A percentile compares a stretch with the other conserved stretches of the same genome.
phyloP scores from a whole-genome alignment of 2,113 vertebrate genomes.

The Stomatorhinus ivindoensis region DNA sequence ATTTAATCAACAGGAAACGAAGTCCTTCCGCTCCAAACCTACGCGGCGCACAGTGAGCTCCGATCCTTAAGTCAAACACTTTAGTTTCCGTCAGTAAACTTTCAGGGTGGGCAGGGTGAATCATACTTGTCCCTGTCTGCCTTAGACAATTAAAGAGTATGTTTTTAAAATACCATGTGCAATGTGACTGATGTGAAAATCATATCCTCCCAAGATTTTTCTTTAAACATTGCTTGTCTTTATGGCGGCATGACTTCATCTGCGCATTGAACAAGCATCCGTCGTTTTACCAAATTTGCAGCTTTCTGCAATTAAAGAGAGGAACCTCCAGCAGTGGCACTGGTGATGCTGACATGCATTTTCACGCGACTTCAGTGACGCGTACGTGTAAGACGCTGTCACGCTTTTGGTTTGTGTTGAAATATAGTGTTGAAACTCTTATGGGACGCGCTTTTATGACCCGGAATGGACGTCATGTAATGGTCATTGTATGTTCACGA shows the following conservation, averaged over 20 bases:
- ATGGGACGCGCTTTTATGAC: background rate
- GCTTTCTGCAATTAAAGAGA: background rate
- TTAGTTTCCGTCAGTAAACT: background rate
- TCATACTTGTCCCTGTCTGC: background rate
- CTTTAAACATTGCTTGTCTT: background rate
- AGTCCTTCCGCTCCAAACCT: background rate
- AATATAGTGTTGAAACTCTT: background rate
- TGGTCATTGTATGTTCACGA: background rate
- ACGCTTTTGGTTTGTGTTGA: background rate
- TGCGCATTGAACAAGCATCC: background rate
- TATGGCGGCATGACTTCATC: background rate
- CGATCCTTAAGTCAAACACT: background rate
- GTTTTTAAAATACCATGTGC: background rate
- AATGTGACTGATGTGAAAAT: background rate
- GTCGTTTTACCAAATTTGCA: background rate
- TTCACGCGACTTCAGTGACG: background rate
- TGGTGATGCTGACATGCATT: background rate
- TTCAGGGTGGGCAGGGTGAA: background rate
- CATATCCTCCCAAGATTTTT: background rate
- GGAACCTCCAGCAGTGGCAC: background rate
- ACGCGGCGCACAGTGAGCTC: background rate
- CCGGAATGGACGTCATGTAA: background rate
- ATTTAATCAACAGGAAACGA: conserved; percentile 17
- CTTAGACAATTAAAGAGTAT: background rate
- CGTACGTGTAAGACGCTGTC: background rate